Evolutionary conservation across 37 sponge, comb jelly and placozoan species (phyloP), one percentile per base, ranked within the genome.

Genomic region (Spongilla lacustris): DNA sequence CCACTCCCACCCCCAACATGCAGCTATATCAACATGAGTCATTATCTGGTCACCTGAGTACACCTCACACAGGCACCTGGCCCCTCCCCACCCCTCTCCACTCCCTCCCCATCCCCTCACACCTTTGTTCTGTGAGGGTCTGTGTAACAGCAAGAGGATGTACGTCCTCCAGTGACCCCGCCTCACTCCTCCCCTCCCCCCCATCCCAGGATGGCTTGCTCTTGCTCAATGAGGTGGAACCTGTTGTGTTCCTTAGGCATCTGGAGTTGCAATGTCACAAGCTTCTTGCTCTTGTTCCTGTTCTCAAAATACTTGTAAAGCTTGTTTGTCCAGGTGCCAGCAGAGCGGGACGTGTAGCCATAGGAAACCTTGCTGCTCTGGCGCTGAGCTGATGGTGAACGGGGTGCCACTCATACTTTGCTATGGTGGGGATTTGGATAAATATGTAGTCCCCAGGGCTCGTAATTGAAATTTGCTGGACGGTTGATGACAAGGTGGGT

Each of bases 371-470:
- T 80, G 71, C 48, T 92, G 87, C 76, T 95, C 96, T 0, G 96
- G 93, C 14, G 92, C 87, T 22, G 90, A 89, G 85, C 91, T 90
- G 19, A 95, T 95, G 22, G 96, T 95, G 79, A 95, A 95, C n/a
- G 19, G 96, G 96, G 72, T 95, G 96, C 96, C 96, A 95, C 69
- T 95, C 96, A 33, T 95, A 95, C 50, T 86, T 86, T 22, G 96
- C 96, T 36, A 95, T 92, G n/a, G 66, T 28, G 19, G 96, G 96
- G 25, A 95, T 90, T 30, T 93, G 94, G 9, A 95, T 27, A 73
- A 88, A 95, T 6, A 89, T 68, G 76, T 95, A 95, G 91, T 95
- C 96, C 36, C 96, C 96, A 19, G 96, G n/a, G 93, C 36, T 95
- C 88, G 49, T 86, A 95, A 26, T 49, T 38, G 85, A 95, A 93